Conservation (phyloP, 2,888 invertebrate species). For the Dorcus hopei region DNA sequence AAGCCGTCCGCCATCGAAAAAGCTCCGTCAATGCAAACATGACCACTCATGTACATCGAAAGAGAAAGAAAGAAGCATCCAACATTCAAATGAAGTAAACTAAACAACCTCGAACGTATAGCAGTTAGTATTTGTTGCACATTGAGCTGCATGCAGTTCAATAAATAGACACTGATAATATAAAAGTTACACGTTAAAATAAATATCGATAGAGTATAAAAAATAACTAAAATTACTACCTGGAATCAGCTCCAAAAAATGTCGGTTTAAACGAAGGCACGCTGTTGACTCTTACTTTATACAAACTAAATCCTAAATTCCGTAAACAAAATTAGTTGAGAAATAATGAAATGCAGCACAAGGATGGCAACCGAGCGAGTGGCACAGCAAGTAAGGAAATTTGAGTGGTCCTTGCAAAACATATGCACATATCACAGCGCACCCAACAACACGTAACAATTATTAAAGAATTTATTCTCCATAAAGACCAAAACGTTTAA, state of each 20-base stretch:
- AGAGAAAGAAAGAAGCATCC: constrained; percentile 43
- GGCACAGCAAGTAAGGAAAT: constrained; percentile 59
- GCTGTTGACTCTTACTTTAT: constrained; percentile 19
- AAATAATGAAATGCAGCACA: constrained; percentile 34
- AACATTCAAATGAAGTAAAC: constrained; percentile 41
- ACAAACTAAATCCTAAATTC: constrained; percentile 13
- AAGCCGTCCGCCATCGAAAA: constrained; percentile 22
- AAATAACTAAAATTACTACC: constrained; percentile 31
- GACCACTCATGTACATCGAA: constrained; percentile 48
- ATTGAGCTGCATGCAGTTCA: constrained; percentile 40
- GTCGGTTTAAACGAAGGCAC: constrained; percentile 33
- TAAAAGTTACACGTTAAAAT: not conserved
- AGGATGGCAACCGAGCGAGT: constrained; percentile 47
- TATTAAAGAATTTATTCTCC: constrained; percentile 22
- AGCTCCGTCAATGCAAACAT: constrained; percentile 37
- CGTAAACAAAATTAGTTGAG: not conserved
- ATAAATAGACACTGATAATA: constrained; percentile 22
- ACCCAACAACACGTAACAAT: constrained; percentile 48
- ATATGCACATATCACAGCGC: constrained; percentile 52
- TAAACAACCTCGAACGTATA: constrained; percentile 21
- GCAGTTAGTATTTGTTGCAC: constrained; percentile 32
- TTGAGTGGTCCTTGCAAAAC: constrained; percentile 79
- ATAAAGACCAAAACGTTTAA: not conserved
- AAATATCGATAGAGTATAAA: not conserved
- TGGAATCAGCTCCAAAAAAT: constrained; percentile 33